Percentiles rank a stretch among this genome's conserved stretches.
Conservation (phyloP, 1,140 invertebrate species). For the Drosophila burlai region DNA sequence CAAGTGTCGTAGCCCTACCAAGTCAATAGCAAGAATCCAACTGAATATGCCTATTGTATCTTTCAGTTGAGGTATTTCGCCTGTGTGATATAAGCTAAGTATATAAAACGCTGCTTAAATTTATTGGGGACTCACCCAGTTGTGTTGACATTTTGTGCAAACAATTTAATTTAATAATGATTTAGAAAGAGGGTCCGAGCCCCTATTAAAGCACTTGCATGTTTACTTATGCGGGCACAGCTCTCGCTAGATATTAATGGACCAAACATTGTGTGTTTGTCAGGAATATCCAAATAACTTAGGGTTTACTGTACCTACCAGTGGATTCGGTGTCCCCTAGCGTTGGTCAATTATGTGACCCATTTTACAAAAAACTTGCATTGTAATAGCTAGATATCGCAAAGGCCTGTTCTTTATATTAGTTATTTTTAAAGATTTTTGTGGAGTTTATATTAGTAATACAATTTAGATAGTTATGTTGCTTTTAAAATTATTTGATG, state of each 20-base stretch:
- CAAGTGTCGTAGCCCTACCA: slow-evolving; percentile 42
- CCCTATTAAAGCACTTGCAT: slow-evolving; percentile 4
- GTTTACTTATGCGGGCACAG: slow-evolving; percentile 7
- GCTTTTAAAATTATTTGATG: not conserved
- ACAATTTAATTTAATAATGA: slow-evolving; percentile 81
- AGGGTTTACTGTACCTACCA: not conserved
- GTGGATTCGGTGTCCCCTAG: slow-evolving; percentile 1
- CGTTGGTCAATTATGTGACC: slow-evolving; percentile 28
- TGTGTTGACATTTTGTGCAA: slow-evolving; percentile 58
- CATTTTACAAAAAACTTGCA: slow-evolving; percentile 9
- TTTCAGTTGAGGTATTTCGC: slow-evolving; percentile 6
- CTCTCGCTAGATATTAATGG: slow-evolving; percentile 1
- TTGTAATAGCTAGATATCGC: not conserved
- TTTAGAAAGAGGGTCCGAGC: slow-evolving; percentile 59
- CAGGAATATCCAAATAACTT: not conserved
- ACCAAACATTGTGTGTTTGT: not conserved
- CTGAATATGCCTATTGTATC: slow-evolving; percentile 43
- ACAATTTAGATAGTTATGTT: not conserved
- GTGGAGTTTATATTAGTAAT: not conserved
- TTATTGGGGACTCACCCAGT: slow-evolving; percentile 13
- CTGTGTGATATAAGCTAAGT: slow-evolving; percentile 31
- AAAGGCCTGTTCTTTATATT: not conserved
- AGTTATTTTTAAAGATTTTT: not conserved
- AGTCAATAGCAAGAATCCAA: slow-evolving; percentile 51
- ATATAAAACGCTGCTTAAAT: slow-evolving; percentile 46